These are phyloP conservation scores for Meriones unguiculatus DNA, from an alignment of 2,113 vertebrate species.

Conservation along the genomic window DNA sequence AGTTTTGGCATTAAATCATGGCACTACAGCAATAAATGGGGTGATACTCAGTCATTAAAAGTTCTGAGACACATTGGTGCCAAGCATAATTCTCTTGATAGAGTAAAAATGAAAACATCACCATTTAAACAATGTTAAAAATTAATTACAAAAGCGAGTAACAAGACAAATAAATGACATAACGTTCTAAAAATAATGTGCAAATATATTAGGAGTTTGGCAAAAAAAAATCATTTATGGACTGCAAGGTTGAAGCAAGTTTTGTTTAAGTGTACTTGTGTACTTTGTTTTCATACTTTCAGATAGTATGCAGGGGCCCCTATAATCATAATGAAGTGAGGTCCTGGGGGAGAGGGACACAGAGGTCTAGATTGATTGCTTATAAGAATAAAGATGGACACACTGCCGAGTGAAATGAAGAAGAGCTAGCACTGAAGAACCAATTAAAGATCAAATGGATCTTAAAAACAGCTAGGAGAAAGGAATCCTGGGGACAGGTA, in stretches of 20 bases:
- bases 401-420: neutral
- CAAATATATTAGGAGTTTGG: neutral
- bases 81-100: neutral
- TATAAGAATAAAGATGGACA: neutral
- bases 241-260: neutral
- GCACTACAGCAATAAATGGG: neutral
- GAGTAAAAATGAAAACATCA: neutral
- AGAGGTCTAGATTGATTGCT: neutral
- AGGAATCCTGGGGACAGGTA: neutral
- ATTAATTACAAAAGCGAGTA: conserved; percentile 36
- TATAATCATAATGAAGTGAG: neutral
- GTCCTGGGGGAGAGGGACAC: neutral
- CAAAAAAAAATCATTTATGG: neutral
- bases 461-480: neutral
- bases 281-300: neutral
- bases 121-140: conserved; percentile 52
- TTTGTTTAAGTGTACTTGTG: conserved; percentile 10
- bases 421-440: neutral
- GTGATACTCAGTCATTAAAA: neutral
- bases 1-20: neutral
- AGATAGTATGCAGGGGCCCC: neutral
- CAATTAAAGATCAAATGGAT: neutral
- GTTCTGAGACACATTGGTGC: conserved; percentile 38
- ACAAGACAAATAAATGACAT: neutral
- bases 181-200: neutral